Conservation (phyloP, 2,113 vertebrate species). For the Calyptommatus sinebrachiatus region DNA sequence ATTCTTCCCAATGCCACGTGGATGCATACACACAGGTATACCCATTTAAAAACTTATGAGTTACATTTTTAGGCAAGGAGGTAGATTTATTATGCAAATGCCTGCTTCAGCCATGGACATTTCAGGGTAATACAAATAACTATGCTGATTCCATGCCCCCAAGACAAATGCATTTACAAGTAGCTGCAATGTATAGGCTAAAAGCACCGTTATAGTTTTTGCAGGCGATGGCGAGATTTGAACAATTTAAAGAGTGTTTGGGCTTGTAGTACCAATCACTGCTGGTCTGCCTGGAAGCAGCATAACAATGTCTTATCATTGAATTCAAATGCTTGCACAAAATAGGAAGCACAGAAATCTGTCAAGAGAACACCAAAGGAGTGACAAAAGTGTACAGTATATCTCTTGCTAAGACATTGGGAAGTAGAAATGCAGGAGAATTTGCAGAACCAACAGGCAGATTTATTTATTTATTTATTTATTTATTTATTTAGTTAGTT, state of each 20-base stretch:
- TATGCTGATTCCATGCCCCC: constrained; percentile 51
- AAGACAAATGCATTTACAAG: constrained; percentile 54
- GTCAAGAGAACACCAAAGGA: constrained; percentile 64
- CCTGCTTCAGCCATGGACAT: constrained; percentile 45
- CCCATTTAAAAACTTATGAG: background rate
- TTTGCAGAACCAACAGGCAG: constrained; percentile 41
- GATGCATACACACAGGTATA: background rate
- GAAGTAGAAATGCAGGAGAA: constrained; percentile 44
- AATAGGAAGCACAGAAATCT: constrained; percentile 59
- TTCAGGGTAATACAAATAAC: constrained; percentile 56
- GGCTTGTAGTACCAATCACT: constrained; percentile 61
- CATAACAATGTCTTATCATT: constrained; percentile 51
- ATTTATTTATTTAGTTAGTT: no score
- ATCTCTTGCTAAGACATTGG: constrained; percentile 52
- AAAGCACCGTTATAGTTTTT: constrained; percentile 44
- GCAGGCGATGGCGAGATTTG: constrained; percentile 46
- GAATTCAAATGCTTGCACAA: constrained; percentile 55
- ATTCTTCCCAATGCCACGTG: background rate
- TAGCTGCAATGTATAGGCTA: constrained; percentile 40
- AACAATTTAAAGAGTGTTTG: constrained; percentile 53
- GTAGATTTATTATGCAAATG: constrained; percentile 45
- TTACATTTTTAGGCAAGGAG: constrained; percentile 37
- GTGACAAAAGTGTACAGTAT: constrained; percentile 45
- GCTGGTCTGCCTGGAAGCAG: constrained; percentile 51
- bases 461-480: no score